phyloP scores from a whole-genome alignment of 1,140 invertebrate species.

The Triops cancriformis region DNA sequence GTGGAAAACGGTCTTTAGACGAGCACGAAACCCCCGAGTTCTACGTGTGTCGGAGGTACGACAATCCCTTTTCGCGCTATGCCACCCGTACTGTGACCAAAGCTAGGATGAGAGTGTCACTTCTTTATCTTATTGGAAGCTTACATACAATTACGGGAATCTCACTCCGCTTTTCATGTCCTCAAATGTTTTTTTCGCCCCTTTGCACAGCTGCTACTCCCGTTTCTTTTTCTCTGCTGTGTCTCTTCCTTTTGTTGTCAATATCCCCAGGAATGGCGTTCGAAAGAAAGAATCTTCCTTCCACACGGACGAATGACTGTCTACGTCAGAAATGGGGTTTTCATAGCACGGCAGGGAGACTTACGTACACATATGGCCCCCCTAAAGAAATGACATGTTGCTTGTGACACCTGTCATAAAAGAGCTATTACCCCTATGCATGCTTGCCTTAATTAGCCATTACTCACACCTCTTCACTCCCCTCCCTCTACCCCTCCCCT shows the following conservation, averaged over 20 bases:
- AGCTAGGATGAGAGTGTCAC: constrained; percentile 9
- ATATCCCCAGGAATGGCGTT: background rate
- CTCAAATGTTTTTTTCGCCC: background rate
- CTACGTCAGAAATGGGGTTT: constrained; percentile 2
- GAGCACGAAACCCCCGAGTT: too few species aligned
- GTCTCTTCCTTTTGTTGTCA: background rate
- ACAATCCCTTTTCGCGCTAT: background rate
- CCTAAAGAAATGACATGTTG: constrained; percentile 6
- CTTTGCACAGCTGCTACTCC: background rate
- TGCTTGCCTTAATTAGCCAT: constrained; percentile 10
- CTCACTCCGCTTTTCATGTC: background rate
- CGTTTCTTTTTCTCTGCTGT: background rate
- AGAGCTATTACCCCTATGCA: background rate
- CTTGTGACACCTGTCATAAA: background rate
- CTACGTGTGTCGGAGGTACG: too few species aligned
- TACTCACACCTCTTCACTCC: background rate
- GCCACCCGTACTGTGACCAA: background rate
- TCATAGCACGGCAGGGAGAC: background rate
- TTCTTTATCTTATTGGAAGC: background rate
- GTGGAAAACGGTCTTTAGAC: too few species aligned
- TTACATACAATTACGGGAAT: constrained; percentile 6
- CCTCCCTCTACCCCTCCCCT: background rate
- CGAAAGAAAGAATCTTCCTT: background rate
- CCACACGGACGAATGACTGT: too few species aligned
- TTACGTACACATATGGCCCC: background rate